Base-by-base conservation (phyloP, 2,888 invertebrate genomes). In the Aproaerema taeniolella region DNA sequence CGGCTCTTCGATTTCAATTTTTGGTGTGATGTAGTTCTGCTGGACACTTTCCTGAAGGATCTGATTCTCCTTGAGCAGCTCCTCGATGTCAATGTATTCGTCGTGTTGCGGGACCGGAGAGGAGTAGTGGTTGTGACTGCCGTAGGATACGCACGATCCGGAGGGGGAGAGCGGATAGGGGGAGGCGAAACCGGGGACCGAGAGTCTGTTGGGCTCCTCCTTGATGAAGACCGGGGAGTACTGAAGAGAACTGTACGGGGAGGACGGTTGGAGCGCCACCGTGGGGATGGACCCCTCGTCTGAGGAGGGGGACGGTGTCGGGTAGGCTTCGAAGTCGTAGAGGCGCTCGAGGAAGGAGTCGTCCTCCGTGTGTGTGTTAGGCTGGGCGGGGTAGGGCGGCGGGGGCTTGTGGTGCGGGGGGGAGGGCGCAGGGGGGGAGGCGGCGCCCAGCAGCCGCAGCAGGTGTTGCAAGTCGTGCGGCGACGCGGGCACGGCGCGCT, bases 1-100 rank as follows among this genome's bases (percentile, higher is more conserved):
- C 6, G 88, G 88, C 43, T 85, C 82, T 46, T 83, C 87, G 1
- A 85, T 68, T 61, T 90, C 90, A 42, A 88, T 72, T 67, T 90
- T 90, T 38, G 90, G 89, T 39, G 81, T 83, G 41, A 86, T 55
- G 51, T 69, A 82, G 58, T 49, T 67, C 9, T 76, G 80, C 44
- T 73, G 88, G 53, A 69, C 61, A 46, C 74, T 79, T 17, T 87
- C 87, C 69, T 88, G 88, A 9, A 83, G 55, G 42, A 86, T 83
- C 52, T 87, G 88, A 52, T 89, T 89, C 49, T 88, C 88, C 70
- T 89, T 88, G 32, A 90, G 61, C 16, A 90, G 70, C 50, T 89
- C 89, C 47, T 89, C 88, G 40, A 91, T 89, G 49, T 91, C 90
- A 9, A 91, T 88, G 25, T 89, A 89, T 49, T 89, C 88, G 50